Base-by-base conservation (phyloP, 2,797 vertebrate genomes). In the Paguma larvata region DNA sequence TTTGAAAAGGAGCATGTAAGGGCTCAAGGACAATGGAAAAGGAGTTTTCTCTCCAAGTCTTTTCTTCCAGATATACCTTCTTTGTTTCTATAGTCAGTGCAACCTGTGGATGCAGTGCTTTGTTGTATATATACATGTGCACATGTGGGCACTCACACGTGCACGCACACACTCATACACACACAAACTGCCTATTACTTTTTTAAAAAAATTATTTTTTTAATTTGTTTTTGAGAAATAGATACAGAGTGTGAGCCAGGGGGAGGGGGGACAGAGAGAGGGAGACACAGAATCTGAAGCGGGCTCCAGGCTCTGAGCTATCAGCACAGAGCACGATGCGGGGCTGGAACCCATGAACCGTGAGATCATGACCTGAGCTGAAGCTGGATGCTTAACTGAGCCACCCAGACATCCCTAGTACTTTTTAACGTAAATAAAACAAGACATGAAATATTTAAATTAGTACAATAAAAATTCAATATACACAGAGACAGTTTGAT, bases 391-490 rank as follows among this genome's bases (percentile, higher is more conserved):
- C 21, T 59, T 59, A 59, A 59, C 56, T 59, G 56, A 59, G 56
- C 56, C 8, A 59, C 56, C 56, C 21, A 59, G 56, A 8, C 7
- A 8, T 21, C 21, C 10, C 2, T 68, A 30, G 30, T 78, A 56
- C 27, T 32, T 84, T 79, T 79, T 93, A 3, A 63, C 21, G 15
- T 56, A 92, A 92, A 68, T 25, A 41, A 82, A 88, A 8, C 3
- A 46, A 95, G 78, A 86, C 2, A 5, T 25, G 19, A 38, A 18
- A 53, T 72, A 73, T 89, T 70, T 79, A 56, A 92, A 73, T n/a
- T 70, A 15, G 1, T 63, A 34, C 16, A 34, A 51, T 77, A 67
- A 41, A 92, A 77, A 44, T 0, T 85, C 23, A 51, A 5, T 48
- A 72, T 41, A 51, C 10, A 30, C 1, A 67, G 3, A 14, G 16